Base-by-base conservation (phyloP, 2,888 invertebrate genomes). In the Cryptus armator region DNA sequence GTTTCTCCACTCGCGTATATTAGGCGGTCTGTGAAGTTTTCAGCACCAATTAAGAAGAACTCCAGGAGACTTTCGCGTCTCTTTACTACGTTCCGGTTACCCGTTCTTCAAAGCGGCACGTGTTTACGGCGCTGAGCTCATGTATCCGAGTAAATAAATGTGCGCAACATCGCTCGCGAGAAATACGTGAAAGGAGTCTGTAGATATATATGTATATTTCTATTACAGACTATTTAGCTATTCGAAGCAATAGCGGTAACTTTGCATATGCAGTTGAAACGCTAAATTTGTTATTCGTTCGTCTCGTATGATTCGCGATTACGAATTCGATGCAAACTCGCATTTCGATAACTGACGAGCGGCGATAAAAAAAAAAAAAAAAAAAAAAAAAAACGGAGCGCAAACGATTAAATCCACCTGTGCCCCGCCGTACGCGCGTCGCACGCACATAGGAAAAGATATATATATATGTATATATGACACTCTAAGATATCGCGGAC, bases 41-140 rank as follows among this genome's bases (percentile, higher is more conserved):
- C 87, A 84, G 83, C 81, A 77, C 83, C 89, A 87, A 87, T 90
- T 89, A 90, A 84, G 83, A 88, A 80, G 86, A 88, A 87, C 76
- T 85, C 80, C 66, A 67, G 74, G 78, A 86, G 81, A 90, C 90
- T 91, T 91, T 91, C 91, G 88, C 90, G 86, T 79, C 75, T 75
- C 62, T 66, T 64, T 67, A 72, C 53, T 37, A 64, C 51, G 75
- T 75, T 64, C 75, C 75, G 75, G 51, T 37, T 64, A 64, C 64
- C 14, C 48, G 75, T 74, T 64, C 64, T 4, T 64, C 29, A 16
- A 71, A 68, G 62, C 29, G 48, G 56, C 81, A 78, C 81, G 84
- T 75, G 81, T 79, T 75, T 75, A 77, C 64, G 53, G 48, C 53
- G 72, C 56, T 24, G 37, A 84, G 64, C 62, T 48, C 74, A 78